Conservation (phyloP, 2,888 invertebrate genomes). For the Entomobrya multifasciata region DNA sequence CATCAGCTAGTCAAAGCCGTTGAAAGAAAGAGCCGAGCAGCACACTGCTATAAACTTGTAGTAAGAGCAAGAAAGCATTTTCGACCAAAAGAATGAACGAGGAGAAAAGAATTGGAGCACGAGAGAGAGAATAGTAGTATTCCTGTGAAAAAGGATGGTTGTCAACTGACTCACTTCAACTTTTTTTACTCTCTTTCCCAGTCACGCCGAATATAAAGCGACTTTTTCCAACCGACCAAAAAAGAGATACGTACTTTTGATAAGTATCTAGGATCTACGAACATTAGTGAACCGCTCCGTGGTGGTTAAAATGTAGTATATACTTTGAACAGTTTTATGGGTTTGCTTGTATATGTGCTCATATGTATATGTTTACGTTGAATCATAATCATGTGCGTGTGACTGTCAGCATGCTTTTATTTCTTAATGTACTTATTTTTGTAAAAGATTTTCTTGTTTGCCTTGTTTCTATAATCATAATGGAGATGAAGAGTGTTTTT, state of each 20-base stretch:
- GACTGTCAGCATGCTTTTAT: no score
- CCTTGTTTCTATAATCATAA: no score
- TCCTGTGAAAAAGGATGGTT: conserved; percentile 31
- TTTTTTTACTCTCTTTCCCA: conserved; percentile 45
- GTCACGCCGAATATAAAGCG: conserved; percentile 46
- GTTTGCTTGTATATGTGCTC: no score
- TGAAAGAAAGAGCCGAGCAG: conserved; percentile 9
- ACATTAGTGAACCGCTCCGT: no score
- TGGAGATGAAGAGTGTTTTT: no score
- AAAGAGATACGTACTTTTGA: background rate
- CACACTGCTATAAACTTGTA: background rate
- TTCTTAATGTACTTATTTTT: no score
- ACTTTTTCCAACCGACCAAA: conserved; percentile 18
- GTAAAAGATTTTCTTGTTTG: no score
- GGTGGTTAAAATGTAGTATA: background rate
- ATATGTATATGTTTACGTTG: no score
- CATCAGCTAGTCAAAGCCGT: background rate
- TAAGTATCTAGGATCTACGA: background rate
- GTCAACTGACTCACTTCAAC: conserved; percentile 64
- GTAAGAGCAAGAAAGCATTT: conserved; percentile 9
- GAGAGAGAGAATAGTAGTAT: background rate
- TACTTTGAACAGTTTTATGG: no score
- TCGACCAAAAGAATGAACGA: background rate
- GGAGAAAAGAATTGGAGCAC: conserved; percentile 21
- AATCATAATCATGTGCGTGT: no score